Percentiles rank a stretch among this genome's conserved stretches.
Evolutionary conservation across 2,888 invertebrate genomes (phyloP).

Genomic region (Ceriagrion tenellum): DNA sequence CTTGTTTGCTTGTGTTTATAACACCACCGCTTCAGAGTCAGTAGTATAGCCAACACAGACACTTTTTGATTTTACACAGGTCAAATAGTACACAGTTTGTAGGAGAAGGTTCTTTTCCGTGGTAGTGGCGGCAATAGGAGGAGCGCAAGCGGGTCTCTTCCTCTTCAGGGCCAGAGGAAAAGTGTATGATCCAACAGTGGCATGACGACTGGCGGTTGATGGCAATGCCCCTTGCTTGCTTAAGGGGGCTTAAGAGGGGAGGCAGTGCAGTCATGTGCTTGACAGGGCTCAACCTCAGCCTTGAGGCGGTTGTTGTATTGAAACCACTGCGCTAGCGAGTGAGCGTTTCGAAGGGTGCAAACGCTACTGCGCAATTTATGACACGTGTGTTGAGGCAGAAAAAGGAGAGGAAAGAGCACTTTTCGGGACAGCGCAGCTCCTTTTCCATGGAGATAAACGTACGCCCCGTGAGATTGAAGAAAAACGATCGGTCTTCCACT

Average conservation of each 20-base stretch:
- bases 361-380: no score
- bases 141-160: no score
- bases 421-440: background rate
- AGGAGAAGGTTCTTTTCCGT: background rate
- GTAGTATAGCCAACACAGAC: no score
- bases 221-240: background rate
- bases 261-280: background rate
- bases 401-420: background rate
- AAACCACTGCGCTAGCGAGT: no score
- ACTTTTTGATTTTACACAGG: no score
- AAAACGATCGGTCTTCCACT: background rate
- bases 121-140: background rate
- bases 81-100: background rate
- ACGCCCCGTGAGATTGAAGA: background rate
- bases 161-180: background rate
- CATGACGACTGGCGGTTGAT: background rate
- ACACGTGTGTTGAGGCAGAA: background rate
- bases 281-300: background rate
- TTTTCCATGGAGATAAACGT: slow-evolving; percentile 8
- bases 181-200: background rate
- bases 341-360: no score
- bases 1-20: no score
- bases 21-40: no score
- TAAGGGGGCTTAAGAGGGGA: background rate
- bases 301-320: background rate